Evolutionary conservation across 2,797 vertebrate species (phyloP).

Genomic region (Leontocebus nigricollis): DNA sequence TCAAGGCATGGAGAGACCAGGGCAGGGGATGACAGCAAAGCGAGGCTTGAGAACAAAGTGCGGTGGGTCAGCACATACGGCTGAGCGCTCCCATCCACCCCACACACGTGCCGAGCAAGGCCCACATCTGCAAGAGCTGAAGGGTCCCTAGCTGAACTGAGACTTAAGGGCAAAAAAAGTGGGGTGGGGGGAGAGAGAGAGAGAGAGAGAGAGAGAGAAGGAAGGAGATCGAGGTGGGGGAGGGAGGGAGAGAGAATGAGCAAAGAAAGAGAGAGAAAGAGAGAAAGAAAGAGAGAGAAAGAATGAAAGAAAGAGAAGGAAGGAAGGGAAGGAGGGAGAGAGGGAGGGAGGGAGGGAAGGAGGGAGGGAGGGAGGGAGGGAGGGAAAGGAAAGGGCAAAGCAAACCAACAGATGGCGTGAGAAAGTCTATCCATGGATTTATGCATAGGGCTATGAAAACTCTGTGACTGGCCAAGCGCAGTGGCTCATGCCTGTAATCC

Average conservation of each 20-base stretch:
- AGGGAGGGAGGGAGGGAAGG: too few relatives aligned
- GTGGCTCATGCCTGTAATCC: too few relatives aligned
- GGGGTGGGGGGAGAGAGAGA: background rate
- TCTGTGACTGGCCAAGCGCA: too few relatives aligned
- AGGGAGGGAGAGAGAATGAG: too few relatives aligned
- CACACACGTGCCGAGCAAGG: background rate
- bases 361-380: background rate
- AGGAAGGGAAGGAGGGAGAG: rapidly evolving
- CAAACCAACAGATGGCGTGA: background rate
- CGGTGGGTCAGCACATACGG: background rate
- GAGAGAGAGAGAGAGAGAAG: background rate
- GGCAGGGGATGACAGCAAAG: background rate
- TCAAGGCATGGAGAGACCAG: background rate
- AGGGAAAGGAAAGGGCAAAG: too few relatives aligned
- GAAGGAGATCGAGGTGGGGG: background rate
- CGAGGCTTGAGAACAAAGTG: background rate
- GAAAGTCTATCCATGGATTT: background rate
- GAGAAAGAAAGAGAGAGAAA: too few relatives aligned
- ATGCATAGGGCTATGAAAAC: background rate
- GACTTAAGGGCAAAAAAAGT: background rate
- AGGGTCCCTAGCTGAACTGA: background rate
- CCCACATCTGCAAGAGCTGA: background rate
- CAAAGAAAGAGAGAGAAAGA: background rate
- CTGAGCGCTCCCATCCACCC: background rate
- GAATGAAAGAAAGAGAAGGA: too few relatives aligned